Conservation (phyloP, 2,113 vertebrate genomes). For the Dascyllus trimaculatus region DNA sequence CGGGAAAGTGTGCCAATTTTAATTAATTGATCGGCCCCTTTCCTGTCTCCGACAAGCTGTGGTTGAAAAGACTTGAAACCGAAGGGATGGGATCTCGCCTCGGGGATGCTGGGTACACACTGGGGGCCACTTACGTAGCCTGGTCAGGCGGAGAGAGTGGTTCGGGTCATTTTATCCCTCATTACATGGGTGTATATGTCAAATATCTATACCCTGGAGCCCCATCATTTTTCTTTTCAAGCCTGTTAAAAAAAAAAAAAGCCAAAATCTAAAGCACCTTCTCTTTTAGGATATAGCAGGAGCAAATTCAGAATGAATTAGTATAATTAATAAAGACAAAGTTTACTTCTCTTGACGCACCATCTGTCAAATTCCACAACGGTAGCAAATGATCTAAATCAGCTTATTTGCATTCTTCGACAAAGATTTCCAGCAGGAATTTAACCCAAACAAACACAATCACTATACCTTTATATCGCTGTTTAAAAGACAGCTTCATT, state of each 20-base stretch:
- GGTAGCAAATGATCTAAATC: background rate
- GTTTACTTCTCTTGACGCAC: background rate
- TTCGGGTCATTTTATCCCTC: conserved; percentile 61
- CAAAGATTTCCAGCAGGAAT: background rate
- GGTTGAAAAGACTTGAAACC: conserved; percentile 19
- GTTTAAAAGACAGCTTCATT: background rate
- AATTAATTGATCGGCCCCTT: conserved; percentile 14
- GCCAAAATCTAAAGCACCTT: conserved; percentile 3
- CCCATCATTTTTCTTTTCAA: conserved; percentile 21
- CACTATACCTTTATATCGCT: background rate
- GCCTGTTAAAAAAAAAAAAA: background rate
- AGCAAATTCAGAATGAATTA: background rate
- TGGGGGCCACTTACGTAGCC: conserved; percentile 52
- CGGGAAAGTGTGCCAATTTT: conserved; percentile 1
- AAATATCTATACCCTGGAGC: conserved; percentile 47
- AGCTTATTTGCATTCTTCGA: background rate
- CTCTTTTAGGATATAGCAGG: background rate
- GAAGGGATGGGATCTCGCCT: conserved; percentile 28
- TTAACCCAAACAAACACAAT: background rate
- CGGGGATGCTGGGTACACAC: conserved; percentile 32
- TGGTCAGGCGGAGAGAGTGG: conserved; percentile 41
- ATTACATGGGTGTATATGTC: conserved; percentile 56
- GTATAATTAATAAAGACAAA: background rate
- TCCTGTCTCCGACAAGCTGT: conserved; percentile 13
- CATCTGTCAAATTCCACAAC: background rate